Evolutionary conservation across 2,113 vertebrate genomes (phyloP).

Genomic region (Verasper variegatus): DNA sequence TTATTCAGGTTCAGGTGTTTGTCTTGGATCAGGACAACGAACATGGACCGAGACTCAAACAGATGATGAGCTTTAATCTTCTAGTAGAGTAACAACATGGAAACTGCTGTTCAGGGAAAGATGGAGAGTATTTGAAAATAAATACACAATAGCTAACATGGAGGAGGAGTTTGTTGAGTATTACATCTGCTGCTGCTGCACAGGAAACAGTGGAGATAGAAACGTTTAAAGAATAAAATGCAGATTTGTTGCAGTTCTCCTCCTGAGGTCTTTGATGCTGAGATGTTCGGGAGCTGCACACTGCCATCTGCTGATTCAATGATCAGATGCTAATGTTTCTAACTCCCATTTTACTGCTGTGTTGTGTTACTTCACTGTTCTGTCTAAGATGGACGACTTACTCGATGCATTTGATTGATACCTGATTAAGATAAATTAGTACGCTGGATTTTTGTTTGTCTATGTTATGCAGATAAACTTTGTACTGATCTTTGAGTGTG

Average conservation of each 20-base stretch:
- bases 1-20: too few relatives aligned
- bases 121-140: too few relatives aligned
- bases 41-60: too few relatives aligned
- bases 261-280: neutral
- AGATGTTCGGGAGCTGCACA: constrained; percentile 36
- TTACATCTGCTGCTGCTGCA: too few relatives aligned
- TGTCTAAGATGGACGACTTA: constrained; percentile 31
- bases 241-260: neutral
- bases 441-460: neutral
- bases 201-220: neutral
- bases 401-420: neutral
- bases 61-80: too few relatives aligned
- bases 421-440: neutral
- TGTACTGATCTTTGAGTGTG: neutral
- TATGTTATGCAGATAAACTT: neutral
- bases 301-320: constrained; percentile 62
- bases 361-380: neutral
- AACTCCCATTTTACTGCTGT: constrained; percentile 29
- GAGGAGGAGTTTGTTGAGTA: too few relatives aligned
- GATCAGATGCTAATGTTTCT: neutral
- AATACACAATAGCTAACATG: too few relatives aligned
- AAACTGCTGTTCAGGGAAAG: too few relatives aligned
- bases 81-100: too few relatives aligned
- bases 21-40: too few relatives aligned
- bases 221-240: neutral